phyloP scores from a whole-genome alignment of 2,113 vertebrate genomes.

The Amia ocellicauda region DNA sequence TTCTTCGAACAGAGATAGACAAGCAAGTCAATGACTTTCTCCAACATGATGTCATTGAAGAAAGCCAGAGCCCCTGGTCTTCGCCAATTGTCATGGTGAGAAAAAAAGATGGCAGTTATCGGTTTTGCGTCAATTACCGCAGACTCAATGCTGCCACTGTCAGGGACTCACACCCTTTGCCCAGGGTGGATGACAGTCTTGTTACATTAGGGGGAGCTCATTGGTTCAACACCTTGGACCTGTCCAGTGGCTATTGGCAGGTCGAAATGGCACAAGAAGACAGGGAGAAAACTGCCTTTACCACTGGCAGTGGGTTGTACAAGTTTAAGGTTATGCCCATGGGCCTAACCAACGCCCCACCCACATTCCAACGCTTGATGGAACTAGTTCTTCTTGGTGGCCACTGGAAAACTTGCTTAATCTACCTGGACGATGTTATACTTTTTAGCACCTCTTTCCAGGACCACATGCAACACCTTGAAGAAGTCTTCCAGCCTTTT shows the following conservation, averaged over 20 bases:
- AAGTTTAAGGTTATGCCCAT: no score
- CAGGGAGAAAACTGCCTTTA: conserved; percentile 27
- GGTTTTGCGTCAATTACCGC: conserved; percentile 26
- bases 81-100: conserved; percentile 23
- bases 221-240: no score
- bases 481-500: no score
- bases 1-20: conserved; percentile 24
- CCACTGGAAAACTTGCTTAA: conserved; percentile 16
- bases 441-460: conserved; percentile 8
- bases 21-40: conserved; percentile 22
- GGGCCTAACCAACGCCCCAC: no score
- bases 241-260: conserved; percentile 28
- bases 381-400: conserved; percentile 28
- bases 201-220: no score
- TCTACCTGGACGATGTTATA: conserved; percentile 16
- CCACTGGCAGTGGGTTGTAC: conserved; percentile 16
- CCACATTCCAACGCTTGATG: no score
- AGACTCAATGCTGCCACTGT: conserved; percentile 29
- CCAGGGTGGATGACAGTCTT: conserved; percentile 23
- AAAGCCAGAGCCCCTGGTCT: conserved; percentile 28
- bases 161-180: conserved; percentile 29
- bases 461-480: no score
- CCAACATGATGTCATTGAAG: conserved; percentile 22
- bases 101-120: conserved; percentile 26
- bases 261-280: conserved; percentile 19